These are phyloP conservation scores for Tokudaia tokunoshimensis DNA, from an alignment of 2,797 vertebrate species.

Conservation along the genomic window DNA sequence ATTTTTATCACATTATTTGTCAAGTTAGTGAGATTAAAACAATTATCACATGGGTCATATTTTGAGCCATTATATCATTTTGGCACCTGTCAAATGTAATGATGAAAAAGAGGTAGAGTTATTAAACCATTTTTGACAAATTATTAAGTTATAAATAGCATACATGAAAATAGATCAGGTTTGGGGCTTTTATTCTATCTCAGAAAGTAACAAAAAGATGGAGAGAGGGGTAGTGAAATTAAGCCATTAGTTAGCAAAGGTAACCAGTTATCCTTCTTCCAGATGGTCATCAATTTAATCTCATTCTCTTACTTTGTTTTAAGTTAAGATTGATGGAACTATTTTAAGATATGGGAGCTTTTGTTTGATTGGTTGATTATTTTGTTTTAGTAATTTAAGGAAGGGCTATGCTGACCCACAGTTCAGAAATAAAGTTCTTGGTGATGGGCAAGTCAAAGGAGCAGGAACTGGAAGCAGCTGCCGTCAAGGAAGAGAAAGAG, in stretches of 20 bases:
- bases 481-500: too few species aligned
- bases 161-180: background rate
- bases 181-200: background rate
- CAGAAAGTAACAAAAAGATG: background rate
- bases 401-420: background rate
- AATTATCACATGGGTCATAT: constrained; percentile 52
- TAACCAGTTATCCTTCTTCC: background rate
- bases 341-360: constrained; percentile 14
- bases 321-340: background rate
- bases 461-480: background rate
- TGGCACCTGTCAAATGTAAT: constrained; percentile 66
- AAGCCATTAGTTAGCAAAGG: background rate
- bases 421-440: background rate
- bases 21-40: constrained; percentile 70
- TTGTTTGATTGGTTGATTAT: background rate
- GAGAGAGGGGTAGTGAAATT: background rate
- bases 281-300: background rate
- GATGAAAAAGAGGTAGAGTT: constrained; percentile 51
- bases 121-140: constrained; percentile 40
- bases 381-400: background rate
- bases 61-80: constrained; percentile 66
- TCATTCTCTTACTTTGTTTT: constrained; percentile 26
- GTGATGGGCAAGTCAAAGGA: background rate
- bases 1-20: constrained; percentile 77
- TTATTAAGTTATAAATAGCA: constrained; percentile 51